Percentiles rank a stretch among this genome's conserved stretches.
Evolutionary conservation across 2,797 vertebrate genomes (phyloP).

Genomic region (Cuculus canorus): DNA sequence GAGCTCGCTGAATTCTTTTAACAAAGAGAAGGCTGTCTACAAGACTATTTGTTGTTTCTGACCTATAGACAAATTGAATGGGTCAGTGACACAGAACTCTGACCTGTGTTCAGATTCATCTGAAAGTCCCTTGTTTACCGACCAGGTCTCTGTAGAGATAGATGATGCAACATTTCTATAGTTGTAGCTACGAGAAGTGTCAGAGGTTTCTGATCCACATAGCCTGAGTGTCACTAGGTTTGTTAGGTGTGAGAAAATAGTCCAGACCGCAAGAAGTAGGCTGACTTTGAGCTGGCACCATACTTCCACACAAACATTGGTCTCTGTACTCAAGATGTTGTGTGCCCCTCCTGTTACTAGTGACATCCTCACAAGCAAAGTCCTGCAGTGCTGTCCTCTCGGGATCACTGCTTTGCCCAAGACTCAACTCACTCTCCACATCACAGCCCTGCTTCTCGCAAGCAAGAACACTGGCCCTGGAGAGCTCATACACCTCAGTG

Average conservation of each 20-base stretch:
- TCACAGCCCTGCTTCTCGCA: neutral
- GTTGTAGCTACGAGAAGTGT: neutral
- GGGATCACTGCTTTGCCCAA: neutral
- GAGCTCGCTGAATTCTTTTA: neutral
- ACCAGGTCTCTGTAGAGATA: neutral
- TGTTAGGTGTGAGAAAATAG: neutral
- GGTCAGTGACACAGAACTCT: neutral
- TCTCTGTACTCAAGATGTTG: neutral
- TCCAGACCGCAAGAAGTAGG: neutral
- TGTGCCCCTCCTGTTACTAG: neutral
- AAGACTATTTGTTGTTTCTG: neutral
- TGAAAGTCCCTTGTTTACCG: neutral
- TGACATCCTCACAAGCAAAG: neutral
- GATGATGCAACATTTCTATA: neutral
- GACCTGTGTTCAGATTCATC: neutral
- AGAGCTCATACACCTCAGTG: neutral
- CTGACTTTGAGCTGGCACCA: neutral
- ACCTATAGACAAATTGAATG: neutral
- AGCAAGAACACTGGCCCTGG: neutral
- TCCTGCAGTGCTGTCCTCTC: neutral
- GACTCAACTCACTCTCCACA: neutral
- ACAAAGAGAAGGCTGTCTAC: neutral
- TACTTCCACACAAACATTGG: neutral
- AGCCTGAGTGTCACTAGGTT: neutral
- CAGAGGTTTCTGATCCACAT: neutral